Base-by-base conservation (phyloP, 2,797 vertebrate species). In the Ispidina picta region DNA sequence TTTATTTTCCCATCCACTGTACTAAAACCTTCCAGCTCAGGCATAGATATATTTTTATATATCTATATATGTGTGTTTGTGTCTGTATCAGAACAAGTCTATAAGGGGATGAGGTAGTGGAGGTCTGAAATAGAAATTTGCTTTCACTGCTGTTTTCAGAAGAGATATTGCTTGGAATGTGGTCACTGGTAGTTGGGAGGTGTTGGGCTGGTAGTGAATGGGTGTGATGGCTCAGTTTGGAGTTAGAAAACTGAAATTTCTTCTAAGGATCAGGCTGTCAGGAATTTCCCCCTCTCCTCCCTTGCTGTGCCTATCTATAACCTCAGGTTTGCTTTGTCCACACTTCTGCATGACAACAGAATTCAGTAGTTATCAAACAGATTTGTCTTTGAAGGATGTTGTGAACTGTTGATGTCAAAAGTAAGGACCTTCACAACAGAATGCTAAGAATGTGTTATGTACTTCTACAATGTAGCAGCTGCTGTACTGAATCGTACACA, bases 1-100 rank as follows among this genome's bases (percentile, higher is more conserved):
- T 94, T 94, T 94, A 79, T 90, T 92, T 94, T 81, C 18, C 76
- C 72, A 93, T 96, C 86, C 88, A 37, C 76, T 76, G 56, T 89
- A 78, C 79, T 92, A 77, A 94, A 96, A 92, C 85, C 91, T 95
- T 96, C 80, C 63, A 92, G 14, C 84, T 74, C 44, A 13, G 55
- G 46, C 31, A 86, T 92, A 80, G 88, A 29, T 70, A 60, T 81
- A 39, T 68, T 83, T 91, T 79, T 83, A 14, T 88, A 2, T 52
- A 52, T 63, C 29, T 83, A 3, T 63, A 31, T 55, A 14, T 65
- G 4, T 80, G 4, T 21, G 8, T 65, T 17, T 77, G 59, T 69
- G 33, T 78, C 23, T 75, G 3, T 43, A 25, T 59, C 44, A 26
- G 29, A 26, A 70, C 78, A 86, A 78, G 63, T 9, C 28, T 62